phyloP scores from a whole-genome alignment of 2,888 invertebrate genomes.

The Ormyrus thymus region DNA sequence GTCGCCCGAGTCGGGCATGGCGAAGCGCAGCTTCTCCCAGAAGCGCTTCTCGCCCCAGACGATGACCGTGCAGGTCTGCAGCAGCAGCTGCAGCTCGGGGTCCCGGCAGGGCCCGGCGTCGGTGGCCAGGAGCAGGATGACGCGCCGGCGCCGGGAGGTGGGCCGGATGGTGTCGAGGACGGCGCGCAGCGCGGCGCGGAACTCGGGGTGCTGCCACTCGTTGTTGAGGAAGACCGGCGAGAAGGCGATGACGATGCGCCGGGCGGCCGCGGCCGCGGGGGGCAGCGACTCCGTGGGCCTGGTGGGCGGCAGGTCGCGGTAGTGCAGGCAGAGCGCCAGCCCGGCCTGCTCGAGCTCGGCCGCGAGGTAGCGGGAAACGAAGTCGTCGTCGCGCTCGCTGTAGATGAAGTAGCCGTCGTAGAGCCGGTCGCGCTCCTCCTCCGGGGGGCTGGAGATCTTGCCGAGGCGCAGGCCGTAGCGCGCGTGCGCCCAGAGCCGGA shows the following conservation, averaged over 20 bases:
- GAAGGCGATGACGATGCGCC: conserved; percentile 86
- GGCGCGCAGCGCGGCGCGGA: conserved; percentile 87
- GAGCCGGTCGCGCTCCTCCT: conserved; percentile 78
- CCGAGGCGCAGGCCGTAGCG: conserved; percentile 85
- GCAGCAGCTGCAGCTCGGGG: conserved; percentile 84
- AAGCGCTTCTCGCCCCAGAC: conserved; percentile 88
- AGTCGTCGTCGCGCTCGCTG: conserved; percentile 86
- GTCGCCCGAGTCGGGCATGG: conserved; percentile 85
- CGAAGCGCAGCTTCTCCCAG: conserved; percentile 88
- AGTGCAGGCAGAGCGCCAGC: conserved; percentile 81
- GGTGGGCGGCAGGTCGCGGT: conserved; percentile 71
- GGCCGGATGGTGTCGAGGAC: conserved; percentile 80
- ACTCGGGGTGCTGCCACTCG: conserved; percentile 90
- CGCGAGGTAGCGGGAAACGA: conserved; percentile 82
- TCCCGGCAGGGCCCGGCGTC: conserved; percentile 81
- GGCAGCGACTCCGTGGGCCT: conserved; percentile 77
- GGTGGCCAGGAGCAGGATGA: conserved; percentile 78
- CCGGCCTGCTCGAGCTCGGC: conserved; percentile 84
- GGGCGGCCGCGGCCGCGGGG: conserved; percentile 81
- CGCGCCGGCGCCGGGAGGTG: conserved; percentile 68
- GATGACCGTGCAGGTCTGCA: conserved; percentile 83
- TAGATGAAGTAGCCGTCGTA: conserved; percentile 92
- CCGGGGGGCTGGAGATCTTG: conserved; percentile 68
- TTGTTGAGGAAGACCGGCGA: conserved; percentile 87
- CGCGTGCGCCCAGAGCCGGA: conserved; percentile 87